phyloP scores from a whole-genome alignment of 2,113 vertebrate species.

The Notiomystis cincta region DNA sequence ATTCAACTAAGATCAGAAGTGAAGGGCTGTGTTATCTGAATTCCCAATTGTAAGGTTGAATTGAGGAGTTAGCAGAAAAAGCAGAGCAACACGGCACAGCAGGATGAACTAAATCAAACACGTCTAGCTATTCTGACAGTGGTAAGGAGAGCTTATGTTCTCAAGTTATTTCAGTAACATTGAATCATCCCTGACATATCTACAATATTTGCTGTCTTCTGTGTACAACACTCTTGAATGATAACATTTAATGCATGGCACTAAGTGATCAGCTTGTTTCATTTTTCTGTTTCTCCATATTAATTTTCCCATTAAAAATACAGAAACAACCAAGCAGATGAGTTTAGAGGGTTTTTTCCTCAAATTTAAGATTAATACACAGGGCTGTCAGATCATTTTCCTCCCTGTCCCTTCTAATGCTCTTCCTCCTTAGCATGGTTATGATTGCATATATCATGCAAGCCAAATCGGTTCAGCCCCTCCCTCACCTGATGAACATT shows the following conservation, averaged over 20 bases:
- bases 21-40: constrained; percentile 44
- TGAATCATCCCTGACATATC: constrained; percentile 19
- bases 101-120: constrained; percentile 40
- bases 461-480: background rate
- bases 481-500: background rate
- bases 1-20: constrained; percentile 56
- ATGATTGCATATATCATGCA: background rate
- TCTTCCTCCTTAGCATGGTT: background rate
- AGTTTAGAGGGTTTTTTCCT: background rate
- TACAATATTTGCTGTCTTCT: constrained; percentile 13
- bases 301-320: background rate
- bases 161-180: constrained; percentile 11
- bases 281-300: background rate
- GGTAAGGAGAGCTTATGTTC: constrained; percentile 36
- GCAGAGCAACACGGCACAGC: background rate
- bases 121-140: background rate
- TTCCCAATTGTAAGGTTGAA: constrained; percentile 40
- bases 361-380: background rate
- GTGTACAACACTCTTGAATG: background rate
- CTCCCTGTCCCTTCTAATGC: background rate
- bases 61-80: constrained; percentile 50
- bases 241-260: background rate
- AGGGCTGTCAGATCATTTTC: background rate
- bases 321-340: background rate
- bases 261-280: background rate